Base-by-base conservation (phyloP, 1,140 invertebrate species). In the Dryas iulia region DNA sequence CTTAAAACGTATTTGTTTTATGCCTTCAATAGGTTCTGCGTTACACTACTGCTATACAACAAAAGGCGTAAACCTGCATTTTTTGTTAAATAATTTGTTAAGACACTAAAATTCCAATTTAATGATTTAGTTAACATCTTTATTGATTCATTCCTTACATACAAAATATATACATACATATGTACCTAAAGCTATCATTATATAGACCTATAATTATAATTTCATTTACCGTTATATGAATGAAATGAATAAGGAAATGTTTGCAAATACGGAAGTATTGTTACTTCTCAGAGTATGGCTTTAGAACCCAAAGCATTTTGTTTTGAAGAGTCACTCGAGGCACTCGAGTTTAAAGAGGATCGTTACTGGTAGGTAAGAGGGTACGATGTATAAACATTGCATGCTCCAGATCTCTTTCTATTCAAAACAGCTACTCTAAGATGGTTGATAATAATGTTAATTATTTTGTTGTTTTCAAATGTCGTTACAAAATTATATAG, bases 341-440 rank as follows among this genome's bases (percentile, higher is more conserved):
- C 18, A 47, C 39, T 47, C 18, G 14, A 47, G 18, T 10, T 47
- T 47, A 47, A 21, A 47, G 39, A 47, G 39, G 39, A 47, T 47
- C 39, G 39, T 47, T 47, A 47, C 39, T 47, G 39, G 39, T 47
- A 47, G 39, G 39, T 47, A 47, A 47, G 18, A 47, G 39, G 39
- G 39, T 3, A 47, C 14, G 39, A 47, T 47, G 39, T 47, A 47
- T 47, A 47, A 47, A 47, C 39, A 47, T 47, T 47, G 39, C 39
- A 18, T 47, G 18, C 18, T 8, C 39, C 39, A 47, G 39, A 47
- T 47, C 39, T 47, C 39, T 47, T 39, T 39, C 18, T 47, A 47
- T 47, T 47, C 39, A 47, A 47, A 47, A 11, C 39, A 21, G 6
- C 39, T 47, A 47, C 39, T 39, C 1, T 18, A 47, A 18, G 18